Base-by-base conservation (phyloP, 2,888 invertebrate species). In the Augochlorella aurata region DNA sequence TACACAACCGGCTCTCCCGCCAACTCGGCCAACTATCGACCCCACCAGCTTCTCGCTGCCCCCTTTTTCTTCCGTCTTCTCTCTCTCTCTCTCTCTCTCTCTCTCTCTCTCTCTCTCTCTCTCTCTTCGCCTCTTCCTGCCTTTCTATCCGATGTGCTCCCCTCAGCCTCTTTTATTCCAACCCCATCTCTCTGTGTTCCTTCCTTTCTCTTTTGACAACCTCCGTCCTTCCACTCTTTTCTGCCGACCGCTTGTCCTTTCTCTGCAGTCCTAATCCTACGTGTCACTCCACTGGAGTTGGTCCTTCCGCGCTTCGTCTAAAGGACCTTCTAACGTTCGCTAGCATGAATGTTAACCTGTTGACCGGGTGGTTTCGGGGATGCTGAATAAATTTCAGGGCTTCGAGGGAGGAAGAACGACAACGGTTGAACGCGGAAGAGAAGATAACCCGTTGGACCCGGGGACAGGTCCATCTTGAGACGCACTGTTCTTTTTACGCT, bases 21-120 rank as follows among this genome's bases (percentile, higher is more conserved):
- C 87, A 84, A 88, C 82, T 88, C 88, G 82, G 82, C 78, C 86
- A 90, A 87, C 88, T 89, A 89, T 89, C 88, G 88, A 89, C 86
- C 88, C 84, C 81, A 84, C 84, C 82, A 84, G 81, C 69, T 69
- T 78, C 77, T 61, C 76, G 79, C 68, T 66, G 69, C 61, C 70
- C 77, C 76, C 69, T 67, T 74, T 82, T 72, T 58, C 81, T 81
- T 78, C 69, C 65, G 66, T 77, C 65, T 73, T 77, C 74, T 71
- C 29, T 47, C 50, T n/a, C 29, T 38, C 49, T 44, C n/a, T 18
- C 47, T 58, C 63, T 8, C 9, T 18, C 58, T 16, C 14, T 44
- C n/a, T n/a, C n/a, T 52, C 71, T 5, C n/a, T 14, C 75, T 52
- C 7, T 47, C 10, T 45, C 21, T 63, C 63, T 38, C 9, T 16